phyloP scores from a whole-genome alignment of 2,797 vertebrate species.

The Rhinella marina region DNA sequence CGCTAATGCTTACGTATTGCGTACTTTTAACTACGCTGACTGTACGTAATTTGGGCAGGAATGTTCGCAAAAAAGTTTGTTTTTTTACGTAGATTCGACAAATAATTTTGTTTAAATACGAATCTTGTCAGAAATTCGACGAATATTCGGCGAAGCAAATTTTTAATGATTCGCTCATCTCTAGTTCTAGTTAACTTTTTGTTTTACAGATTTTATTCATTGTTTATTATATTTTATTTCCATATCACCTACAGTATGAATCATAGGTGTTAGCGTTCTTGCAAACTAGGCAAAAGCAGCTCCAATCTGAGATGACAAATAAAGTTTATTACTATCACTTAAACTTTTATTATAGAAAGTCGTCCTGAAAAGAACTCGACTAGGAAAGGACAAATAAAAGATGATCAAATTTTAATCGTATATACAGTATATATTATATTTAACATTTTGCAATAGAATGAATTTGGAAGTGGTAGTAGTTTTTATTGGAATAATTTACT shows the following conservation, averaged over 20 bases:
- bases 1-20: too few relatives aligned
- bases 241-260: background rate
- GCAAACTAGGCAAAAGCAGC: constrained; percentile 12
- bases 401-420: constrained; percentile 41
- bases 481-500: constrained; percentile 29
- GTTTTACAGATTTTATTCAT: background rate
- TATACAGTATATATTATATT: constrained; percentile 21
- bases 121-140: too few relatives aligned
- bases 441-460: constrained; percentile 47
- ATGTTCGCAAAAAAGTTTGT: too few relatives aligned
- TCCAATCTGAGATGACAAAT: constrained; percentile 10
- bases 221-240: background rate
- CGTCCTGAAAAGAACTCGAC: background rate
- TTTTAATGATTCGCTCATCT: too few relatives aligned
- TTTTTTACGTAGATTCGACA: too few relatives aligned
- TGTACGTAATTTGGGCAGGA: too few relatives aligned
- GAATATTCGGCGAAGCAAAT: too few relatives aligned
- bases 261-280: background rate
- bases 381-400: constrained; percentile 40
- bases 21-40: too few relatives aligned
- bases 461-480: constrained; percentile 40
- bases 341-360: constrained; percentile 31
- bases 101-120: too few relatives aligned
- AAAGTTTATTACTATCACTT: constrained; percentile 15
- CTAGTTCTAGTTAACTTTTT: background rate